phyloP scores from a whole-genome alignment of 2,888 invertebrate species.

The Norana najaformis region DNA sequence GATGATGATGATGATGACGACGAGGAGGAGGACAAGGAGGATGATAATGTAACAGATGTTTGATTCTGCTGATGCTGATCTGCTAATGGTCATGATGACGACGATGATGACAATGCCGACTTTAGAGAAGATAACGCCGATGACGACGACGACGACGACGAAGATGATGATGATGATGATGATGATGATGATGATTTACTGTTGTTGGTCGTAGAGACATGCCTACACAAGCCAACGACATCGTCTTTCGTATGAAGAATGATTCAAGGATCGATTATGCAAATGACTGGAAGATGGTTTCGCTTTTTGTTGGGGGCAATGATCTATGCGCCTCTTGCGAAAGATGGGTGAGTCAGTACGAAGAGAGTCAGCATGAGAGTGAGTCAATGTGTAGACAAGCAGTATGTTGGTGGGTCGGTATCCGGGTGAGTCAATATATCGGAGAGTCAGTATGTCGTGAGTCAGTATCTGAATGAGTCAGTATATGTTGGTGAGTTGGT shows the following conservation, averaged over 20 bases:
- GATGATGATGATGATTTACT: constrained; percentile 25
- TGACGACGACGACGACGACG: constrained; percentile 22
- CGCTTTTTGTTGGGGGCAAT: constrained; percentile 48
- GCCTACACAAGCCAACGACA: constrained; percentile 42
- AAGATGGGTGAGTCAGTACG: constrained; percentile 29
- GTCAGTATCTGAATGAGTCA: no score
- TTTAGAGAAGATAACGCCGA: neutral
- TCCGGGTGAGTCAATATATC: no score
- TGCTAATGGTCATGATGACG: constrained; percentile 21
- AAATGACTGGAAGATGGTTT: constrained; percentile 48
- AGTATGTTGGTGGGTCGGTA: no score
- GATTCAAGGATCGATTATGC: constrained; percentile 42
- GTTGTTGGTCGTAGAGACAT: constrained; percentile 42
- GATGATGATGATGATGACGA: no score
- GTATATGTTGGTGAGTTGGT: no score
- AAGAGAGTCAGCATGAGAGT: no score
- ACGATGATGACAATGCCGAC: constrained; percentile 16
- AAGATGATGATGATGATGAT: neutral
- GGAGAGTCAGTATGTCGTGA: no score
- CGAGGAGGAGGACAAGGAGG: no score
- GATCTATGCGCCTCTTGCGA: constrained; percentile 47
- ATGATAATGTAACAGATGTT: no score
- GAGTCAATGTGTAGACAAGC: no score
- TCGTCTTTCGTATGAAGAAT: constrained; percentile 39
- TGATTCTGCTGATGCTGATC: constrained; percentile 26